Conservation (phyloP, 2,888 invertebrate genomes). For the Eupsilia transversa region DNA sequence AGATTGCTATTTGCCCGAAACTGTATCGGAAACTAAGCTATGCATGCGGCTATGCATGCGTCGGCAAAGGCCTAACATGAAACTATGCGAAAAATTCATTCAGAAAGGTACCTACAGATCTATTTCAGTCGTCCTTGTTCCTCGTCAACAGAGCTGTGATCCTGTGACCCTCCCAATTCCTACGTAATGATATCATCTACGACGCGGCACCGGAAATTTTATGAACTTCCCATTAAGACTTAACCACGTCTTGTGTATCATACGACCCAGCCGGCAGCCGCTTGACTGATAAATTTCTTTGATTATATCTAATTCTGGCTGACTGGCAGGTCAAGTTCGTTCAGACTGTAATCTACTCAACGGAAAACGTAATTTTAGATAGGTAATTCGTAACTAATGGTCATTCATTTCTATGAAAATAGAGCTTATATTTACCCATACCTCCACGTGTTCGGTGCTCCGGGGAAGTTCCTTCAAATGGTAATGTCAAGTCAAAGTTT, state of each 20-base stretch:
- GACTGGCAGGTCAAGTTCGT: constrained; percentile 26
- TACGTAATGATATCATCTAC: constrained; percentile 72
- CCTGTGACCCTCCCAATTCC: constrained; percentile 67
- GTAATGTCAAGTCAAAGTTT: neutral
- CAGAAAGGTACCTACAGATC: constrained; percentile 30
- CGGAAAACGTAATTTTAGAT: neutral
- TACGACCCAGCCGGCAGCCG: constrained; percentile 45
- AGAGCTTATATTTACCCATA: neutral
- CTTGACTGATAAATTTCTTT: constrained; percentile 52
- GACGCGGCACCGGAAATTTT: constrained; percentile 71
- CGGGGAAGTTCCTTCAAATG: neutral
- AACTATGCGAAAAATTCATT: constrained; percentile 32
- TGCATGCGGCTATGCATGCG: neutral
- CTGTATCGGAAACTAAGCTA: neutral
- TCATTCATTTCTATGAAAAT: constrained; percentile 8
- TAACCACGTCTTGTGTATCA: constrained; percentile 62
- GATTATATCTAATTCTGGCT: constrained; percentile 39
- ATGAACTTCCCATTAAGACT: constrained; percentile 72
- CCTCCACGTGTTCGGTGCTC: constrained; percentile 3
- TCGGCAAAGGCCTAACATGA: neutral
- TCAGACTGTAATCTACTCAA: neutral
- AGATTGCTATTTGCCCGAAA: neutral
- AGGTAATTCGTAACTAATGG: neutral
- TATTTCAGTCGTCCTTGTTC: constrained; percentile 60
- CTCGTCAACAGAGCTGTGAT: constrained; percentile 50